A percentile compares a stretch with the other conserved stretches of the same genome.
Conservation (phyloP, 2,113 vertebrate genomes). For the Salvelinus alpinus region DNA sequence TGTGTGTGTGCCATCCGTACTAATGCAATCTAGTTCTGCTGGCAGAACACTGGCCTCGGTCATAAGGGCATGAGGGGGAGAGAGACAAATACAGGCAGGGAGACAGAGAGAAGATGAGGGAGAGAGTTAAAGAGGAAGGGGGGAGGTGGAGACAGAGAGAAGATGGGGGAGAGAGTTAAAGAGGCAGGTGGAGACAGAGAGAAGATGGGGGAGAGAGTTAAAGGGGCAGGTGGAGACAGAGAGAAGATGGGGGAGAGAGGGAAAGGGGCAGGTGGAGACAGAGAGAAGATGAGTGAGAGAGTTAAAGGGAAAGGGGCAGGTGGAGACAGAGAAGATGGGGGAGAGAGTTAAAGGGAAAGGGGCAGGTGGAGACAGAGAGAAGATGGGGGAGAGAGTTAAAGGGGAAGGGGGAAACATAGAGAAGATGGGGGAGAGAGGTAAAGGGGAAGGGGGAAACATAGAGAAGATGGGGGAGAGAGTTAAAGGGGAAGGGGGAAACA, state of each 20-base stretch:
- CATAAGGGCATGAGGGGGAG: constrained; percentile 24
- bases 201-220: background rate
- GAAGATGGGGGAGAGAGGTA: too few relatives aligned
- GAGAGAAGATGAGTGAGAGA: too few relatives aligned
- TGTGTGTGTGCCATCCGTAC: constrained; percentile 41
- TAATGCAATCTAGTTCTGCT: constrained; percentile 48
- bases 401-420: too few relatives aligned
- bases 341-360: background rate
- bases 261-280: too few relatives aligned
- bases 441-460: too few relatives aligned
- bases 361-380: too few relatives aligned
- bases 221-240: too few relatives aligned
- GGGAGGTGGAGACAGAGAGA: background rate
- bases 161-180: background rate
- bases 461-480: too few relatives aligned
- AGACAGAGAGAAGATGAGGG: background rate
- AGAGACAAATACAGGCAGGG: background rate
- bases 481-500: too few relatives aligned
- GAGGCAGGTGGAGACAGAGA: background rate
- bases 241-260: too few relatives aligned
- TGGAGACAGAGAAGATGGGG: background rate
- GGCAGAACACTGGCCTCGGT: constrained; percentile 36
- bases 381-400: too few relatives aligned
- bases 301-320: too few relatives aligned
- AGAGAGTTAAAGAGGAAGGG: background rate